phyloP scores from a whole-genome alignment of 1,140 invertebrate species.

The Hypsibius dujardini region DNA sequence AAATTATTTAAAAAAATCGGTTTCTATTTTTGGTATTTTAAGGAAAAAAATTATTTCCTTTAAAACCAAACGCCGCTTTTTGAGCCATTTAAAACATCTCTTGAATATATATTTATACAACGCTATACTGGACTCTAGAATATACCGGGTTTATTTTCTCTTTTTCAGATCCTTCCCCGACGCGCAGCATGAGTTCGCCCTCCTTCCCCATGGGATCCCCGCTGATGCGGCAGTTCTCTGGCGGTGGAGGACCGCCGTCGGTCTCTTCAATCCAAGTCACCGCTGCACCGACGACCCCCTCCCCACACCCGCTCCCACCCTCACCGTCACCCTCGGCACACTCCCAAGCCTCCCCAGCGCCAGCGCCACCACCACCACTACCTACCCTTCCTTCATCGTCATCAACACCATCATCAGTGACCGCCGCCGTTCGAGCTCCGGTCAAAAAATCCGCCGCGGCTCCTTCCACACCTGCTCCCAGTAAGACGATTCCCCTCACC shows the following conservation, averaged over 20 bases:
- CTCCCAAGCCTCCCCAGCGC: neutral
- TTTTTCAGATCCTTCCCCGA: neutral
- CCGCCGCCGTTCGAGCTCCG: neutral
- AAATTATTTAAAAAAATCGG: too few relatives aligned
- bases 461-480: neutral
- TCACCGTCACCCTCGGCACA: neutral
- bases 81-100: too few relatives aligned
- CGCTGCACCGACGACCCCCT: neutral
- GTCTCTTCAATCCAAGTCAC: neutral
- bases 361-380: neutral
- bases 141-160: neutral
- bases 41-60: too few relatives aligned
- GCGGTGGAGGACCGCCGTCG: neutral
- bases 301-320: neutral
- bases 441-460: neutral
- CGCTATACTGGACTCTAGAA: too few relatives aligned
- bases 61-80: too few relatives aligned
- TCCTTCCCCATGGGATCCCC: neutral
- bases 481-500: neutral
- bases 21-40: too few relatives aligned
- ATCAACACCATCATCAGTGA: neutral
- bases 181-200: neutral
- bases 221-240: constrained; percentile 7
- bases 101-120: too few relatives aligned
- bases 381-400: neutral